Evolutionary conservation across 2,113 vertebrate genomes (phyloP), one percentile per base, ranked within the genome.

Genomic region (Lethenteron camtschaticum): DNA sequence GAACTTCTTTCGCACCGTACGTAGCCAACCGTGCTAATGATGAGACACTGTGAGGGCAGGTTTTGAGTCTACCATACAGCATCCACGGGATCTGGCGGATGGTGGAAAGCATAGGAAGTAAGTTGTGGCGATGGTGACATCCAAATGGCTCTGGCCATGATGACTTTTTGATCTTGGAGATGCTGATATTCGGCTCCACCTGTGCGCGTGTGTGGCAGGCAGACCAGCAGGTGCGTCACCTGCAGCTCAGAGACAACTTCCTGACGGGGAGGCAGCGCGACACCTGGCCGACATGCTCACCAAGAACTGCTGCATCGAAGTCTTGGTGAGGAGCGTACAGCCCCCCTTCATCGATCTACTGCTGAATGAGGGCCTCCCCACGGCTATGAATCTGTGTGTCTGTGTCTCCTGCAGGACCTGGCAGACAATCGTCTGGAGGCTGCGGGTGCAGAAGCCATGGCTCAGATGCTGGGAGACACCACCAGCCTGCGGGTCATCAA

Each of bases 251-350:
- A 71, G 83, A 89, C 73, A 92, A 87, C 59, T 55, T 73, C 71
- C 78, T 90, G 71, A 75, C 76, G 72, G 80, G 41, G 83, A 87
- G 58, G 87, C 86, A 58, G 20, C 78, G 56, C 56, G 73, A 56
- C 81, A 79, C 73, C 73, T 89, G 72, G 73, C 78, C 74, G 80
- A 89, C 75, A 83, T 85, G 79, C 71, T 88, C 18, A 82, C 69
- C 58, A 80, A 81, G 56, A 94, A 88, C 75, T 81, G 81, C 71
- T 87, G 79, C 60, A 80, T 96, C 69, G 84, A 87, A 69, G 77
- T 85, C 73, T 71, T 90, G 81, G 86, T 90, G 82, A 70, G 71
- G 55, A 16, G 63, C 5, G 6, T 41, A 41, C 41, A 41, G 41
- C 41, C 5, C n/a, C n/a, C 41, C 41, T 41, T 41, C 2, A 6